phyloP scores from a whole-genome alignment of 92 coral and sea anemone species.

The Porites evermanni region DNA sequence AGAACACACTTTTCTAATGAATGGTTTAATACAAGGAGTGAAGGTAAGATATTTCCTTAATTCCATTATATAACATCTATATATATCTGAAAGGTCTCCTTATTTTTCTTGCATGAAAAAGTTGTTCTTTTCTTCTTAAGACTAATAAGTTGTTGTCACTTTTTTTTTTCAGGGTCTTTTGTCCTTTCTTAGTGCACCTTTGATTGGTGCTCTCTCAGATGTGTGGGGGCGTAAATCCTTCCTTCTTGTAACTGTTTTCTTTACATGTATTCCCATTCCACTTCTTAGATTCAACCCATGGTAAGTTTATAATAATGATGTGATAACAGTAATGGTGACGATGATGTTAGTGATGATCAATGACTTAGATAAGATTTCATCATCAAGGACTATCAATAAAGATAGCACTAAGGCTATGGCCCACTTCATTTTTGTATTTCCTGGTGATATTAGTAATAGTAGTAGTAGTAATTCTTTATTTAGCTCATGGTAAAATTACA shows the following conservation, averaged over 20 bases:
- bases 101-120: background rate
- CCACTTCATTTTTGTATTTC: too few relatives aligned
- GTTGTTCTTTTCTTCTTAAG: background rate
- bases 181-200: conserved; percentile 97
- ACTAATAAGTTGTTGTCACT: background rate
- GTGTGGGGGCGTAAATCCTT: conserved; percentile 99
- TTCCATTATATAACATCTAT: background rate
- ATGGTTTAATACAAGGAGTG: conserved; percentile 97
- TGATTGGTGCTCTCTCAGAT: conserved; percentile 97
- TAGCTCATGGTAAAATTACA: too few relatives aligned
- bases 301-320: conserved; percentile 57
- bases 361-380: too few relatives aligned
- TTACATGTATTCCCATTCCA: conserved; percentile 97
- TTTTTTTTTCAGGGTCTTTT: conserved; percentile 85
- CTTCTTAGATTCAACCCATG: conserved; percentile 97
- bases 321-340: too few relatives aligned
- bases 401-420: too few relatives aligned
- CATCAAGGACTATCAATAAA: too few relatives aligned
- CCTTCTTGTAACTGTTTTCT: conserved; percentile 94
- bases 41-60: conserved; percentile 63
- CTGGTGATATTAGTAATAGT: too few relatives aligned
- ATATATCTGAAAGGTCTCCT: background rate
- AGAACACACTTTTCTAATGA: conserved; percentile 97
- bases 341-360: too few relatives aligned
- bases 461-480: too few relatives aligned